Percentiles rank a stretch among this genome's conserved stretches.
Conservation (phyloP, 2,113 vertebrate species). For the Cricetomys ansorgei region DNA sequence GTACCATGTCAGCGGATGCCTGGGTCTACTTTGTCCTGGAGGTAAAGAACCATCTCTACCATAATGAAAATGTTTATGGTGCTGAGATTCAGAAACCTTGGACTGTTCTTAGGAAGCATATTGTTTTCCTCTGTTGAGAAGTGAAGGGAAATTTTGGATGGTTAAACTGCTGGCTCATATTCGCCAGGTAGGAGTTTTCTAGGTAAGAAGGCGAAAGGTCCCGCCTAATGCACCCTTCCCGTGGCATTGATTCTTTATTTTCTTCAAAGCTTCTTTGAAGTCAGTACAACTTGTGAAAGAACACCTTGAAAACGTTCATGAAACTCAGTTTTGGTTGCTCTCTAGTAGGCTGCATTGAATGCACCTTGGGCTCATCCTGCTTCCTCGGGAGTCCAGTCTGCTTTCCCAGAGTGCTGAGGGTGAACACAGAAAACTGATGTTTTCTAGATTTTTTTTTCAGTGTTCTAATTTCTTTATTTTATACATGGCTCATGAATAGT, state of each 20-base stretch:
- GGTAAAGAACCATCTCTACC: background rate
- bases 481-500: background rate
- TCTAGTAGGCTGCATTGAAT: background rate
- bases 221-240: background rate
- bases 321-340: background rate
- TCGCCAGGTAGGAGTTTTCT: slow-evolving; percentile 52
- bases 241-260: slow-evolving; percentile 19
- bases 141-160: background rate
- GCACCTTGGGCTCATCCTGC: background rate
- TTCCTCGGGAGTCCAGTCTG: background rate
- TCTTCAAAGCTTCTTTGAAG: slow-evolving; percentile 70
- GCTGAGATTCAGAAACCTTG: background rate
- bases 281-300: slow-evolving; percentile 57
- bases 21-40: background rate
- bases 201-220: slow-evolving; percentile 44
- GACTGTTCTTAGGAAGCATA: background rate
- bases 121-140: background rate
- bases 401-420: background rate
- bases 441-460: background rate
- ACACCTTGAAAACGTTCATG: background rate
- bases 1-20: background rate
- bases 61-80: background rate
- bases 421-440: background rate
- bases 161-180: slow-evolving; percentile 20
- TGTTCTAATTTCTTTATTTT: slow-evolving; percentile 11